A percentile compares a stretch with the other conserved stretches of the same genome.
phyloP scores from a whole-genome alignment of 2,113 vertebrate genomes.

The Pontoporia blainvillei region DNA sequence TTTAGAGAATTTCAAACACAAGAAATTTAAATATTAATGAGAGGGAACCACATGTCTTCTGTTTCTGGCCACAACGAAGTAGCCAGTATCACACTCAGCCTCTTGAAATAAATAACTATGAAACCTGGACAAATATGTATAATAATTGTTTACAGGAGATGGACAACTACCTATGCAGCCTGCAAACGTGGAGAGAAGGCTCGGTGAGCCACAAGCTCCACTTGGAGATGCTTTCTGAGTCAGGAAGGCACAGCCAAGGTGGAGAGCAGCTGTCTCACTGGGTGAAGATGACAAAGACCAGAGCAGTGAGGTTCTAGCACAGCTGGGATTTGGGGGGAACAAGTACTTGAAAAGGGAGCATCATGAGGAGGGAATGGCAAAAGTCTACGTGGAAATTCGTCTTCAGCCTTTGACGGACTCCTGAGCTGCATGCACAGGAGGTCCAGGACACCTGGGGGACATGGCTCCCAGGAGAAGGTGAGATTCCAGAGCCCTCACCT shows the following conservation, averaged over 20 bases:
- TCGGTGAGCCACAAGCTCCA: background rate
- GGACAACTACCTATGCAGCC: background rate
- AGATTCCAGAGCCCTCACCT: background rate
- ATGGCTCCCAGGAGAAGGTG: background rate
- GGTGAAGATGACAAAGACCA: too few relatives aligned
- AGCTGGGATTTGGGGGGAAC: fast-evolving
- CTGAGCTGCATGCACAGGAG: fast-evolving
- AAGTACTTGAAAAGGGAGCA: fast-evolving
- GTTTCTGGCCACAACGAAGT: fast-evolving
- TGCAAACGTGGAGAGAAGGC: fast-evolving
- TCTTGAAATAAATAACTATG: fast-evolving
- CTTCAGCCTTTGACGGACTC: fast-evolving
- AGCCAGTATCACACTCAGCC: too few relatives aligned
- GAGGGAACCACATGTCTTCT: fast-evolving
- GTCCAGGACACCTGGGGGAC: background rate
- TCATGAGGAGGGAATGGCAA: fast-evolving
- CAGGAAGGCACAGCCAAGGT: fast-evolving
- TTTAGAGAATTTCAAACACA: background rate
- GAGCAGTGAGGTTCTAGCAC: fast-evolving
- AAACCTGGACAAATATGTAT: fast-evolving
- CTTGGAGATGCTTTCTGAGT: fast-evolving
- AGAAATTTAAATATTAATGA: background rate
- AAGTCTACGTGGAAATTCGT: background rate
- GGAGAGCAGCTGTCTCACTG: background rate
- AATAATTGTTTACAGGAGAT: fast-evolving